A percentile compares a stretch with the other conserved stretches of the same genome.
These are phyloP conservation scores for Ophioninae sp. DNA, from an alignment of 2,888 invertebrate genomes.

Conservation along the genomic window DNA sequence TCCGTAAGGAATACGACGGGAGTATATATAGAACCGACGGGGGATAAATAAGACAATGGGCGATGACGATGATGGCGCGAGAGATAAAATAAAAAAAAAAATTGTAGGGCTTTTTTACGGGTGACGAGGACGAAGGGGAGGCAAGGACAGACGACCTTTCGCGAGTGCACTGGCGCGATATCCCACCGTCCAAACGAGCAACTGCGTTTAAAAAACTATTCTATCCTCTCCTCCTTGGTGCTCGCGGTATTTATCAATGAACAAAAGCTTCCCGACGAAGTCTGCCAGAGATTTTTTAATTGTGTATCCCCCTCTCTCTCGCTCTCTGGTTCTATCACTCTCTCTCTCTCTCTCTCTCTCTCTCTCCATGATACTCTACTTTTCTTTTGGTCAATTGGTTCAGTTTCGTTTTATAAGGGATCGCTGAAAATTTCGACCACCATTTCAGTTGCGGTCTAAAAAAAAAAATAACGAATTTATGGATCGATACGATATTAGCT, in stretches of 20 bases:
- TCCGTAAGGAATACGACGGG: slow-evolving; percentile 1
- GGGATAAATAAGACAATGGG: slow-evolving; percentile 56
- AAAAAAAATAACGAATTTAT: neutral
- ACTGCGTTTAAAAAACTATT: slow-evolving; percentile 43
- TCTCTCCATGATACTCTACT: no score
- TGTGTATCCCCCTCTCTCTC: slow-evolving; percentile 50
- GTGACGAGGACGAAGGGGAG: slow-evolving; percentile 29
- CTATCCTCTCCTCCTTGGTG: slow-evolving; percentile 35
- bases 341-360: no score
- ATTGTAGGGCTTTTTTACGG: slow-evolving; percentile 8
- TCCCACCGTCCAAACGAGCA: slow-evolving; percentile 52
- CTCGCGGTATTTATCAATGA: slow-evolving; percentile 52
- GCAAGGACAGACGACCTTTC: slow-evolving; percentile 44
- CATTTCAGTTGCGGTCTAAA: neutral
- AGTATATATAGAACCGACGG: slow-evolving; percentile 30
- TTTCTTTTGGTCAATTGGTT: no score
- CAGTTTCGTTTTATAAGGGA: no score
- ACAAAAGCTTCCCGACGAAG: slow-evolving; percentile 54
- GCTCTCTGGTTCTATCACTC: slow-evolving; percentile 9
- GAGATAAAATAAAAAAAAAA: slow-evolving; percentile 20
- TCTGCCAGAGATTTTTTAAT: slow-evolving; percentile 57
- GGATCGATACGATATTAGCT: no score
- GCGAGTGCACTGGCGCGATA: slow-evolving; percentile 57
- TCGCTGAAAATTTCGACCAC: neutral
- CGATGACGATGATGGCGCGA: slow-evolving; percentile 53